Conservation (phyloP, 2,797 vertebrate genomes). For the Sebastes variabilis region DNA sequence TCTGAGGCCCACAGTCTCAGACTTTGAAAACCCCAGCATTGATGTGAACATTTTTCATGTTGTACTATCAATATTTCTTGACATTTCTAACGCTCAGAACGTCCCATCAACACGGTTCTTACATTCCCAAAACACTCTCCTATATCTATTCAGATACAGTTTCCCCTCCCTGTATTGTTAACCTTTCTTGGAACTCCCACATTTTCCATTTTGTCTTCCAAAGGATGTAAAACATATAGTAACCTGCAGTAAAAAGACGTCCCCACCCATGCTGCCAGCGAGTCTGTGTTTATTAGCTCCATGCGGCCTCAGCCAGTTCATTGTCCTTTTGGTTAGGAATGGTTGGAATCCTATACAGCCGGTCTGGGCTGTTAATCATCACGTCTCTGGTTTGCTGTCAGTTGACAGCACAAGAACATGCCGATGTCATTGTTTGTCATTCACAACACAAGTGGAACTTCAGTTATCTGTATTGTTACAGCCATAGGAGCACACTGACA, state of each 20-base stretch:
- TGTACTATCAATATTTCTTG: not conserved
- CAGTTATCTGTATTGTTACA: not conserved
- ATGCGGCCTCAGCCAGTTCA: not conserved
- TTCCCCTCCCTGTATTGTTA: not conserved
- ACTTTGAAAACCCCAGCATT: too few relatives aligned
- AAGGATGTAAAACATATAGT: not conserved
- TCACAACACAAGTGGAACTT: not conserved
- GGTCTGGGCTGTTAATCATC: constrained; percentile 43
- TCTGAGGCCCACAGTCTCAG: too few relatives aligned
- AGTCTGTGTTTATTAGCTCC: constrained; percentile 18
- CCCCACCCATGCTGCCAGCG: constrained; percentile 9
- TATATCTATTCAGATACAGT: not conserved
- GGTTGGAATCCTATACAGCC: constrained; percentile 70
- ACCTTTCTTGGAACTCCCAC: not conserved
- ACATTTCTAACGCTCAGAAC: not conserved
- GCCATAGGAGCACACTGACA: not conserved
- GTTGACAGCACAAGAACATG: not conserved
- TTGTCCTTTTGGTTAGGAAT: constrained; percentile 54
- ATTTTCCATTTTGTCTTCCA: not conserved
- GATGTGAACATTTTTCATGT: accelerated
- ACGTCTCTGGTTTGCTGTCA: constrained; percentile 20
- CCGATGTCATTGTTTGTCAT: not conserved
- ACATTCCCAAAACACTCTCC: not conserved
- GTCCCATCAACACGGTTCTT: not conserved
- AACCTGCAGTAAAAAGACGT: not conserved